These are phyloP conservation scores for Orchesellides sinensis DNA, from an alignment of 2,888 invertebrate species.

Conservation along the genomic window DNA sequence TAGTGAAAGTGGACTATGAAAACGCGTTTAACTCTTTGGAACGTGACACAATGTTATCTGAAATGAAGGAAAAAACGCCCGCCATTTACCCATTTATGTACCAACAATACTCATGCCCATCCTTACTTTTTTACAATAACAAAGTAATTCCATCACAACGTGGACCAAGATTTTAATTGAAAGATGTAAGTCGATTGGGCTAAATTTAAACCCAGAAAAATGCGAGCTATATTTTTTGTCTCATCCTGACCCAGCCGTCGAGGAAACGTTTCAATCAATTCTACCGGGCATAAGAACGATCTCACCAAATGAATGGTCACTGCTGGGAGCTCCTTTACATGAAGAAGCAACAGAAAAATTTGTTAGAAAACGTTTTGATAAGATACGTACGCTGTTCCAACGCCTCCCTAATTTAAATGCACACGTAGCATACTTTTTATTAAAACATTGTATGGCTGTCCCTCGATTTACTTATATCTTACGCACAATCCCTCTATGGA, in stretches of 20 bases:
- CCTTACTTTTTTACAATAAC: conserved; percentile 8
- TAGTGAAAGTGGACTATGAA: conserved; percentile 45
- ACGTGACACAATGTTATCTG: neutral
- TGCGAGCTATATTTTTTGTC: conserved; percentile 25
- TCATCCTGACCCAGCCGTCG: neutral
- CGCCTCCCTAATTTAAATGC: neutral
- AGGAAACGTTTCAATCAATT: neutral
- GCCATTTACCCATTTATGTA: neutral
- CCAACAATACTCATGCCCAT: conserved; percentile 13
- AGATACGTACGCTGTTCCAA: neutral
- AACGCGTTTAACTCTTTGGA: conserved; percentile 54
- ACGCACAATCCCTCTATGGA: neutral
- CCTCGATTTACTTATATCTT: conserved; percentile 7
- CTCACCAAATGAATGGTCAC: neutral
- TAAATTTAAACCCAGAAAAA: conserved; percentile 25
- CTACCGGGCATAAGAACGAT: neutral
- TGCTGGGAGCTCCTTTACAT: neutral
- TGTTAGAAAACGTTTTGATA: neutral
- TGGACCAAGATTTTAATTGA: conserved; percentile 5
- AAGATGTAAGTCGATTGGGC: neutral
- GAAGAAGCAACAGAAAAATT: neutral
- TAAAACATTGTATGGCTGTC: neutral
- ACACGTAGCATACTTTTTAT: neutral
- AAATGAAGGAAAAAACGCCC: neutral
- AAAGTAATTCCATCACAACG: conserved; percentile 1